Conservation (phyloP, 2,888 invertebrate species). For the Agrochola litura region DNA sequence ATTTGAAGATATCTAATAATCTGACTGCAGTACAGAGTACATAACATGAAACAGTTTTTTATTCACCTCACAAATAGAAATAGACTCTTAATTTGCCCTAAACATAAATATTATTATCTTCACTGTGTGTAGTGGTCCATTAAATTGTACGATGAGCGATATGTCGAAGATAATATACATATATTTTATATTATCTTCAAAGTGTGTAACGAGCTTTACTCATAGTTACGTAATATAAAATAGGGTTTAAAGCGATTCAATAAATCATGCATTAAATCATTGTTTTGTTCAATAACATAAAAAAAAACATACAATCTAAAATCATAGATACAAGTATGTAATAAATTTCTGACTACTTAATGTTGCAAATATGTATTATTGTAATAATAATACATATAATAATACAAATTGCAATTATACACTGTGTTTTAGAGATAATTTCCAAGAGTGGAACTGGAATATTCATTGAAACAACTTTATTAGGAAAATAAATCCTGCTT, state of each 20-base stretch:
- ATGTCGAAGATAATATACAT: too few species aligned
- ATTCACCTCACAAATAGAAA: too few species aligned
- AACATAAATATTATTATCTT: too few species aligned
- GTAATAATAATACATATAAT: neutral
- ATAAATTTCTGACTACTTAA: neutral
- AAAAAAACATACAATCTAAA: constrained; percentile 1
- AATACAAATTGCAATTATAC: neutral
- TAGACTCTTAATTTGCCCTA: too few species aligned
- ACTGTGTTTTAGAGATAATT: neutral
- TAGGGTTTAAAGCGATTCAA: neutral
- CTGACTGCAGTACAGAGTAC: too few species aligned
- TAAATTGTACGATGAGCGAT: too few species aligned
- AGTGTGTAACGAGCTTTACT: too few species aligned
- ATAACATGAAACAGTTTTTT: too few species aligned
- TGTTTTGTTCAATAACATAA: neutral
- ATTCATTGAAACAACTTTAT: constrained; percentile 1
- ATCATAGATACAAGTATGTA: constrained; percentile 2
- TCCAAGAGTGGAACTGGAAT: neutral
- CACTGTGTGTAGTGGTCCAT: too few species aligned
- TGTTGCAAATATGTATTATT: neutral
- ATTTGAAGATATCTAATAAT: too few species aligned
- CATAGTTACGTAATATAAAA: neutral
- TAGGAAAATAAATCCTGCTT: neutral
- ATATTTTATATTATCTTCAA: too few species aligned
- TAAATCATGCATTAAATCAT: neutral